Base-by-base conservation (phyloP, 2,797 vertebrate genomes). In the Pterois miles region DNA sequence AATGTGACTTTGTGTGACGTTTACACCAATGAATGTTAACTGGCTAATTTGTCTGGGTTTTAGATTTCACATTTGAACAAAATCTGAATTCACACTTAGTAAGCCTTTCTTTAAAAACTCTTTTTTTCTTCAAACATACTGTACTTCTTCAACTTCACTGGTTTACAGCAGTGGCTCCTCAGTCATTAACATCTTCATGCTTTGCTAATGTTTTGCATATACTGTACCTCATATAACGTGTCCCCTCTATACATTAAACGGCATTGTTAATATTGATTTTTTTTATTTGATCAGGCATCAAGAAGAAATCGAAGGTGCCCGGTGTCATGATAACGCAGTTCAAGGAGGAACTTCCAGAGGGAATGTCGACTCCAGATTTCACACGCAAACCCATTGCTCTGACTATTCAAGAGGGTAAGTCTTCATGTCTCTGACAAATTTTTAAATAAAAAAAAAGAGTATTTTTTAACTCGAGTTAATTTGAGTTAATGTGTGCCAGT, bases 381-480 rank as follows among this genome's bases (percentile, higher is more conserved):
- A 95, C 95, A 69, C 93, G 91, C 78, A 98, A 97, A 89, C 98
- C 98, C 1, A 88, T 98, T 36, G 95, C 94, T 76, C 83, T 97
- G 82, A 97, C 97, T 0, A 90, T 98, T 86, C 96, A 96, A 80
- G 96, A 98, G 91, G 97, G 97, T 98, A 88, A 82, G 89, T 78
- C 27, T 69, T 40, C 4, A 25, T 54, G 2, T 64, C 8, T 67
- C 5, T 2, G 8, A 62, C 5, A n/a, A 2, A 65, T 1, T 23
- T 7, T 38, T n/a, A 48, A 43, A 27, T 54, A 27, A 8, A 16
- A 27, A 14, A 53, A 54, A 14, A 43, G 3, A 4, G 9, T 1
- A 11, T 29, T 12, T 16, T 56, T 43, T 23, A 13, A 3, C 2
- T 43, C 12, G 13, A 3, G 40, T 31, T 11, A 29, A 33, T 2